phyloP scores from a whole-genome alignment of 2,113 vertebrate species.

The Nibea albiflora region DNA sequence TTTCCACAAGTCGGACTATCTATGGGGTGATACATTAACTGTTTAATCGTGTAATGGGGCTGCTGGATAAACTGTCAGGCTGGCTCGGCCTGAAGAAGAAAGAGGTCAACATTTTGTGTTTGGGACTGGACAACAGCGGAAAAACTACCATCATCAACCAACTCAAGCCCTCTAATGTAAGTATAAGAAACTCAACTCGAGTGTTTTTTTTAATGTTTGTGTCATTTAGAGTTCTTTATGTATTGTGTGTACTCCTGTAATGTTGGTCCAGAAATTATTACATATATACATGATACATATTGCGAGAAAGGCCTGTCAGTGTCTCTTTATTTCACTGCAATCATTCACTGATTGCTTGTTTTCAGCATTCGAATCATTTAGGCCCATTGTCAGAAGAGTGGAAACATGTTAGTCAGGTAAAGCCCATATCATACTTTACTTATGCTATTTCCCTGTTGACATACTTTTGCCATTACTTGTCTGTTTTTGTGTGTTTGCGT shows the following conservation, averaged over 20 bases:
- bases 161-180: slow-evolving; percentile 95
- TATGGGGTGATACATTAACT: slow-evolving; percentile 58
- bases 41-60: slow-evolving; percentile 85
- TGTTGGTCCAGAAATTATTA: neutral
- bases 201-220: neutral
- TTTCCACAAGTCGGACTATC: slow-evolving; percentile 15
- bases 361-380: slow-evolving; percentile 79
- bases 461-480: slow-evolving; percentile 73
- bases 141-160: slow-evolving; percentile 99
- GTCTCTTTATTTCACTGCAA: slow-evolving; percentile 50
- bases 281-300: neutral
- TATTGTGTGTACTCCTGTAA: neutral
- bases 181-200: slow-evolving; percentile 57
- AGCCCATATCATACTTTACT: slow-evolving; percentile 31
- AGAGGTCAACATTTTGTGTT: slow-evolving; percentile 95
- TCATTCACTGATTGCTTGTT: slow-evolving; percentile 72
- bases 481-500: slow-evolving; percentile 65
- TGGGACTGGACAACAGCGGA: slow-evolving; percentile 97
- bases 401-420: slow-evolving; percentile 83
- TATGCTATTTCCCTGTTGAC: slow-evolving; percentile 46
- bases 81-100: slow-evolving; percentile 97
- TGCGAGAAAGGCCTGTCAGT: slow-evolving; percentile 29
- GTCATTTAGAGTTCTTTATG: neutral
- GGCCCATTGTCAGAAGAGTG: slow-evolving; percentile 79
- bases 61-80: slow-evolving; percentile 94